phyloP scores from a whole-genome alignment of 2,888 invertebrate genomes.

The Cantharis rufa region DNA sequence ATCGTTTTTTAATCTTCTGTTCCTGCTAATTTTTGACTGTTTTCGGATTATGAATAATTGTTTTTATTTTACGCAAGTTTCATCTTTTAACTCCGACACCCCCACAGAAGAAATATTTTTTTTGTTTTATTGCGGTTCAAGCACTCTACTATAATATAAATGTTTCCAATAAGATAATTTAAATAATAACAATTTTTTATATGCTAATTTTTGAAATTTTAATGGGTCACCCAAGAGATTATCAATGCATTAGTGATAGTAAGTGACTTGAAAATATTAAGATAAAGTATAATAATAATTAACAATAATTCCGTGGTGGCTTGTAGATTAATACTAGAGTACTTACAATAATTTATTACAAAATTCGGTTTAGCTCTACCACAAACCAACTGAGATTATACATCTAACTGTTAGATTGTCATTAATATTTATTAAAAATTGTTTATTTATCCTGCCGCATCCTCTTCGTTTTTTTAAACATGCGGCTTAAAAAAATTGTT shows the following conservation, averaged over 20 bases:
- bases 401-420: no score
- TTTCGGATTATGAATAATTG: no score
- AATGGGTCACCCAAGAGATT: neutral
- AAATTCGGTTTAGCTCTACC: neutral
- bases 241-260: neutral
- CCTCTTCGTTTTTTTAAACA: no score
- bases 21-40: no score
- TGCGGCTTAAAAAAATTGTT: no score
- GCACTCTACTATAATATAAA: neutral
- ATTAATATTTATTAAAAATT: no score
- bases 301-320: neutral
- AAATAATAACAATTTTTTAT: neutral
- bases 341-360: neutral
- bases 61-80: no score
- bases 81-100: no score
- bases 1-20: no score
- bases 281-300: neutral
- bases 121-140: no score
- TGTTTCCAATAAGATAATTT: neutral
- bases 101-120: no score
- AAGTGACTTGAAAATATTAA: neutral
- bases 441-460: no score
- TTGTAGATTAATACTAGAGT: neutral
- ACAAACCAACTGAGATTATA: neutral
- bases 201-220: neutral